phyloP scores from a whole-genome alignment of 2,113 vertebrate species.

The Plecotus auritus region DNA sequence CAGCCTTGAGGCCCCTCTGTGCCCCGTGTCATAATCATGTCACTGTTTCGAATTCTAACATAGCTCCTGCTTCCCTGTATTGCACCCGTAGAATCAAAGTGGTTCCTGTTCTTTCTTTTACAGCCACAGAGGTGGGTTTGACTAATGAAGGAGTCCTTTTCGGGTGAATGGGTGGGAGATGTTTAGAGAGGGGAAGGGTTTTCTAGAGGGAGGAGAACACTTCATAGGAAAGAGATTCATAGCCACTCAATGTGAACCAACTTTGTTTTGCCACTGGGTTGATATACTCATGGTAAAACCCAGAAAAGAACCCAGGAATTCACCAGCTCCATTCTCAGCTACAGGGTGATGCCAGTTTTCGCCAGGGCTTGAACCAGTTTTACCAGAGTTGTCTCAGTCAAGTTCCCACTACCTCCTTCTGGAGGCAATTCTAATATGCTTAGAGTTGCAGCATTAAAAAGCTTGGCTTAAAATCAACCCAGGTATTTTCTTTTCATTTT shows the following conservation, averaged over 20 bases:
- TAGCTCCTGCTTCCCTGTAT: neutral
- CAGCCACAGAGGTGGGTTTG: neutral
- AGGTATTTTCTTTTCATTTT: neutral
- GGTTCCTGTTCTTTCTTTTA: neutral
- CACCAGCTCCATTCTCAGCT: neutral
- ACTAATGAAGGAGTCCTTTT: neutral
- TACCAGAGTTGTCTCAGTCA: neutral
- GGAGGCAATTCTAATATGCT: neutral
- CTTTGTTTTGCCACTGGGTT: neutral
- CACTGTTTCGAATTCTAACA: neutral
- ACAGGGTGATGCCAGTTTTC: fast-evolving
- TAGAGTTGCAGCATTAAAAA: neutral
- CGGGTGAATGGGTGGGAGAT: neutral
- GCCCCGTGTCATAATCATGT: fast-evolving
- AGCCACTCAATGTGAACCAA: neutral
- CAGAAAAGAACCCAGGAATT: neutral
- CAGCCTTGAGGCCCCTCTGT: neutral
- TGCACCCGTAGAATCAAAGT: neutral
- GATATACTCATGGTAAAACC: neutral
- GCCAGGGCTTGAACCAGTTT: neutral
- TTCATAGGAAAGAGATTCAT: neutral
- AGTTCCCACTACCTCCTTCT: neutral
- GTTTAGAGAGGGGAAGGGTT: neutral
- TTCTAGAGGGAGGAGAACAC: neutral
- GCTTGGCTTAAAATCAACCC: neutral